Evolutionary conservation across 2,113 vertebrate genomes (phyloP), one percentile per base, ranked within the genome.

Genomic region (Rhinogobius similis): DNA sequence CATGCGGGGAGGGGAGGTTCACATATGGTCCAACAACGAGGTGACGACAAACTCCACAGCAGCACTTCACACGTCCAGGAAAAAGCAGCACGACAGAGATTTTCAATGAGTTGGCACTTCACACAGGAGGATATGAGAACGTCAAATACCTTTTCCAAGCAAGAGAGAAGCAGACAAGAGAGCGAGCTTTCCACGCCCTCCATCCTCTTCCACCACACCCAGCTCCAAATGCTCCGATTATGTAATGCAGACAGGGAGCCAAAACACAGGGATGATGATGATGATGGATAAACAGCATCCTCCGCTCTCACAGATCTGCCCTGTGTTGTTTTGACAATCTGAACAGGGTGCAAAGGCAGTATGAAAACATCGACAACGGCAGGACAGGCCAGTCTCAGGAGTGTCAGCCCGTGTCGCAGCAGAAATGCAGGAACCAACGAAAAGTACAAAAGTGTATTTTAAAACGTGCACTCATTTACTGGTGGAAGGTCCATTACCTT

Each of bases 121-220:
- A 50, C 43, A 14, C 26, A 32, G 18, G 23, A 55, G 61, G 72
- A 32, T 29, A 26, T 58, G 50, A 41, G 24, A 21, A 61, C 68
- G 68, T 65, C 65, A 64, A 70, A 78, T 62, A 59, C 52, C 63
- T 13, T 36, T 68, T 23, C 29, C 23, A 62, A 65, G 50, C 39
- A 50, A 73, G 61, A 12, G 16, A 53, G 13, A 16, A 5, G 55
- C 65, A 72, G 55, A 48, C 36, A 38, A 62, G 38, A 55, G 52
- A 4, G 23, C 6, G 46, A 50, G 46, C 20, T 21, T 55, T 23
- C 55, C 43, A 52, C 56, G 13, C 58, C 67, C 76, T 53, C 52
- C 67, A 18, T 61, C 65, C 44, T 61, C 43, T 61, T 36, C 69
- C 68, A 75, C 76, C 78, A 83, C 78, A 70, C 80, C 82, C 78